Percentiles rank a stretch among this genome's conserved stretches.
These are phyloP conservation scores for Takifugu flavidus DNA, from an alignment of 2,113 vertebrate genomes.

Conservation along the genomic window DNA sequence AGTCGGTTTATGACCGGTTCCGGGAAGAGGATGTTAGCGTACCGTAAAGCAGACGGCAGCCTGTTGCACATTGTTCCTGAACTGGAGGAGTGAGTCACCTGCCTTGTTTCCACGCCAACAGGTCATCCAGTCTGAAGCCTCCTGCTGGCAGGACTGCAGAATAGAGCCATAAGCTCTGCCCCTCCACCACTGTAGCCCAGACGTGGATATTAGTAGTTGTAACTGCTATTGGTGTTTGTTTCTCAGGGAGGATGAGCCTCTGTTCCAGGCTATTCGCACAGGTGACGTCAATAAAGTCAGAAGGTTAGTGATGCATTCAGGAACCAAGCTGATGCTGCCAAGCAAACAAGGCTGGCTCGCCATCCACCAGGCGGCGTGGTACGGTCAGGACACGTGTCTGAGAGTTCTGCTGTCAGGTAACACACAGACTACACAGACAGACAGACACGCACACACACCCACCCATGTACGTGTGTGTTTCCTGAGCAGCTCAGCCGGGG, in stretches of 20 bases:
- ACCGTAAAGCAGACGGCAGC: conserved; percentile 75
- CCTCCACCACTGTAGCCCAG: too few relatives aligned
- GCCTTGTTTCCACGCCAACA: too few relatives aligned
- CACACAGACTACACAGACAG: not conserved
- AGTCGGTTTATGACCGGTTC: conserved; percentile 67
- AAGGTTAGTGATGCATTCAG: conserved; percentile 67
- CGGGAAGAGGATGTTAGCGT: conserved; percentile 77
- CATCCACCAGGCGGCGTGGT: conserved; percentile 86
- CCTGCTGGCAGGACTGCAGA: too few relatives aligned
- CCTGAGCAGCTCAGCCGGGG: conserved; percentile 77
- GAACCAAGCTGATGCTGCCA: conserved; percentile 75
- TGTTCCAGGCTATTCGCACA: conserved; percentile 57
- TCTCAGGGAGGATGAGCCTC: conserved; percentile 65
- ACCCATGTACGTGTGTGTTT: not conserved
- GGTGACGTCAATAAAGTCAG: conserved; percentile 70
- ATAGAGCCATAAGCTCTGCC: too few relatives aligned
- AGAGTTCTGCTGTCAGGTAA: conserved; percentile 81
- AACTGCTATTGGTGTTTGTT: conserved; percentile 7
- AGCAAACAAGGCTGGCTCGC: conserved; percentile 87
- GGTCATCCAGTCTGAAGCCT: too few relatives aligned
- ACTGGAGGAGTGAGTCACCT: conserved; percentile 79
- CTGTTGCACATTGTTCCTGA: conserved; percentile 67
- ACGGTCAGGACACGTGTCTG: conserved; percentile 81
- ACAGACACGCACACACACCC: not conserved
- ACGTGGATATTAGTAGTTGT: not conserved